Conservation (phyloP, 2,797 vertebrate genomes). For the Neosilurus mollespiculum region DNA sequence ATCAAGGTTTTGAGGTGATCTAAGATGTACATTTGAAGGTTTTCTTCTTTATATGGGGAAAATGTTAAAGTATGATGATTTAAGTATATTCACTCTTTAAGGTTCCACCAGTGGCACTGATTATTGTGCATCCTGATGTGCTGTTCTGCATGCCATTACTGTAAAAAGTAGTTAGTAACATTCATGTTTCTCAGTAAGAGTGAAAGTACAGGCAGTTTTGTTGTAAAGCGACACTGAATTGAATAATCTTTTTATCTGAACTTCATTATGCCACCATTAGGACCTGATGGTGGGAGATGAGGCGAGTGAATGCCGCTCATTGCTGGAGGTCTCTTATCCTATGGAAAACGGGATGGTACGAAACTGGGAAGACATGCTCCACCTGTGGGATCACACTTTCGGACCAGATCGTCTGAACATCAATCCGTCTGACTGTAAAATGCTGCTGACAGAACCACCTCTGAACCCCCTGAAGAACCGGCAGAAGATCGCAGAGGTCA, state of each 20-base stretch:
- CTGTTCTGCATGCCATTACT: neutral
- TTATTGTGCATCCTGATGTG: neutral
- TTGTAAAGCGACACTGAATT: neutral
- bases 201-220: neutral
- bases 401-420: constrained; percentile 73
- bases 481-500: constrained; percentile 80
- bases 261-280: constrained; percentile 53
- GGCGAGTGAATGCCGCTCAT: constrained; percentile 78
- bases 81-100: neutral
- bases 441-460: constrained; percentile 80
- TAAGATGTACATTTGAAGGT: too few species aligned
- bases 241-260: neutral
- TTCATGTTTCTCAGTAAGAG: neutral
- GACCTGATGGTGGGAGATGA: constrained; percentile 84
- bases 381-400: constrained; percentile 83
- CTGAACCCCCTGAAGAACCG: constrained; percentile 82
- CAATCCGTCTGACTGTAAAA: constrained; percentile 74
- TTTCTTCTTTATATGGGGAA: too few species aligned
- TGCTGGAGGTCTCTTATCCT: constrained; percentile 81
- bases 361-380: constrained; percentile 81
- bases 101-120: neutral
- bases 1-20: too few species aligned
- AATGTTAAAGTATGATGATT: too few species aligned
- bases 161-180: neutral
- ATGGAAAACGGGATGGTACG: constrained; percentile 85